Base-by-base conservation (phyloP, 37 sponge, comb jelly and placozoan species). In the Chondrosia reniformis region DNA sequence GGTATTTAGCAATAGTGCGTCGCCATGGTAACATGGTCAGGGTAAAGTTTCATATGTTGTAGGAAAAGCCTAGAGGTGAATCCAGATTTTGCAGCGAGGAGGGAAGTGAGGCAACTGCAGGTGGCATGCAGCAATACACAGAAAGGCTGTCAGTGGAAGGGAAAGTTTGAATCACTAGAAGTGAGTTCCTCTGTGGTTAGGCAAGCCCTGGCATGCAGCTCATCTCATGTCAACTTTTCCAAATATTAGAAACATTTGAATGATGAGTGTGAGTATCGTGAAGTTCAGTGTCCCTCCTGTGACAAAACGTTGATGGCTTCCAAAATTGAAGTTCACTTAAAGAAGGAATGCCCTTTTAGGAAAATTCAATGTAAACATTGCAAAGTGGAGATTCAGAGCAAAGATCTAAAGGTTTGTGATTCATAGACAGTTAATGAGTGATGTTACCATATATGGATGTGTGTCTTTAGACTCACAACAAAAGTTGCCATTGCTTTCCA, bases 301-400 rank as follows among this genome's bases (percentile, higher is more conserved):
- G 55, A 46, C 2, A 77, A 45, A n/a, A 36, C 24, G 43, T 24
- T 90, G 3, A 22, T 46, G 1, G 22, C 25, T 8, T 32, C 25
- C 1, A 40, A 67, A 6, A 27, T 82, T 24, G 72, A 83, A 21
- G 46, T 46, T 0, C 87, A 90, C 42, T 2, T 54, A 34, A 44
- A 54, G 3, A 41, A 66, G 36, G 79, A 79, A 10, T 90, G 91
- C 40, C 61, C 45, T 2, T 46, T 30, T 38, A 39, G 87, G 45
- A 1, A 40, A 19, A 61, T 83, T 0, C 22, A 67, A 22, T 90
- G 91, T 46, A 0, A 83, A 32, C 45, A 90, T 59, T 90, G 91
- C 44, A 72, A 45, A 49, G 15, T 49, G 10, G 15, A 49, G 52
- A 49, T 15, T 19, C 15, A 15, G n/a, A 49, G 15, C 15, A 19